phyloP scores from a whole-genome alignment of 2,113 vertebrate genomes.

The Petaurus breviceps region DNA sequence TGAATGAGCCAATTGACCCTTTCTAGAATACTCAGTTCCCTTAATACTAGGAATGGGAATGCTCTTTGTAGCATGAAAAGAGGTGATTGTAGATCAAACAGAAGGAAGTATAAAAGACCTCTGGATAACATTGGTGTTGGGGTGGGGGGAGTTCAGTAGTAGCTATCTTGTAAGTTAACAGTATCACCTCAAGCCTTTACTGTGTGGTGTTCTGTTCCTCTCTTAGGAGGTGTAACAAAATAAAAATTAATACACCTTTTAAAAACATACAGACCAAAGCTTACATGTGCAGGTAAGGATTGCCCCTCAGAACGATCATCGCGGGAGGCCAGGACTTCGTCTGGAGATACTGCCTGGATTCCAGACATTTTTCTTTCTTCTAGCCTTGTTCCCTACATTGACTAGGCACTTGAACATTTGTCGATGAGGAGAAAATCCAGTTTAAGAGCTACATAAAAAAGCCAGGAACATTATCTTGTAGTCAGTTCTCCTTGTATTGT shows the following conservation, averaged over 20 bases:
- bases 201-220: background rate
- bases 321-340: too few species aligned
- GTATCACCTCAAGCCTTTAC: background rate
- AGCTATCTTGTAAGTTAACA: background rate
- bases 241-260: background rate
- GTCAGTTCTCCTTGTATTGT: too few species aligned
- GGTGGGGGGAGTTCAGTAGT: background rate
- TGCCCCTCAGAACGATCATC: too few species aligned
- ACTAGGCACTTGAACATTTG: too few species aligned
- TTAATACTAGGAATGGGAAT: background rate
- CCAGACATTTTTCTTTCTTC: too few species aligned
- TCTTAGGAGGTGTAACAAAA: background rate
- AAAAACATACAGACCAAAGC: background rate
- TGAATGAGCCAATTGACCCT: background rate
- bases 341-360: too few species aligned
- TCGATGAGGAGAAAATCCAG: too few species aligned
- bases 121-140: background rate
- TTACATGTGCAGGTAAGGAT: background rate
- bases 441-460: too few species aligned
- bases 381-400: too few species aligned
- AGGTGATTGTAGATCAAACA: background rate
- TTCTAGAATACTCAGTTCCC: background rate
- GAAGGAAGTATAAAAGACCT: background rate
- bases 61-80: background rate
- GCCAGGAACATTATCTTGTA: too few species aligned